These are phyloP conservation scores for Troglohyphantes excavatus DNA, from an alignment of 2,888 invertebrate genomes.

Conservation along the genomic window DNA sequence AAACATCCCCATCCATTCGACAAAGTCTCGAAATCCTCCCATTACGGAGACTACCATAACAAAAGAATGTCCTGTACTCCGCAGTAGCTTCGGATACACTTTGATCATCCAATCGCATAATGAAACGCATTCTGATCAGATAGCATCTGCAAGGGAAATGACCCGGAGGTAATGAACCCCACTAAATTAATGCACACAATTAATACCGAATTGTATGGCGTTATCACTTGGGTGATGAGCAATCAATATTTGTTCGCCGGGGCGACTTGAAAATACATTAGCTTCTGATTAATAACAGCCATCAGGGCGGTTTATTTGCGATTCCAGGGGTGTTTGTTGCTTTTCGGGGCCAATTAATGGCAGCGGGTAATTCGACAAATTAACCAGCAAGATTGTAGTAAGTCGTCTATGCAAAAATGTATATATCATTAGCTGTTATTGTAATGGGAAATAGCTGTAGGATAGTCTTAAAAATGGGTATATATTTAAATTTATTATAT, in stretches of 20 bases:
- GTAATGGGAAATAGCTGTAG: too few relatives aligned
- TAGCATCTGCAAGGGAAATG: constrained; percentile 45
- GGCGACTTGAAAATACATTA: constrained; percentile 4
- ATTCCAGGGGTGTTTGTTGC: not conserved
- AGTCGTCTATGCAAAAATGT: too few relatives aligned
- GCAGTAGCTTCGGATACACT: not conserved
- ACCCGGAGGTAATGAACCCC: constrained; percentile 44
- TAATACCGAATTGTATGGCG: constrained; percentile 50
- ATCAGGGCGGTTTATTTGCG: constrained; percentile 7
- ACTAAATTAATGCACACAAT: constrained; percentile 61
- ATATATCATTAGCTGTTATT: too few relatives aligned
- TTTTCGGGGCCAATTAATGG: constrained; percentile 11
- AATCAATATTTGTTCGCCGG: constrained; percentile 41
- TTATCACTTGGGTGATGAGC: constrained; percentile 22
- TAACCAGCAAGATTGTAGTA: not conserved
- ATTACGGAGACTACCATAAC: not conserved
- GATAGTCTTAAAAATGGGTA: too few relatives aligned
- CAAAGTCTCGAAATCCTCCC: too few relatives aligned
- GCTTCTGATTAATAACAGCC: constrained; percentile 35
- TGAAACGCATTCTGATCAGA: not conserved
- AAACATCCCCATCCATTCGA: too few relatives aligned
- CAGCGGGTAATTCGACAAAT: not conserved
- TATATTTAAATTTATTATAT: too few relatives aligned
- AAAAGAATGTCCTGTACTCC: not conserved
- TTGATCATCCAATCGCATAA: constrained; percentile 17